Conservation (phyloP, 2,113 vertebrate genomes). For the Notarius lentiginosus region DNA sequence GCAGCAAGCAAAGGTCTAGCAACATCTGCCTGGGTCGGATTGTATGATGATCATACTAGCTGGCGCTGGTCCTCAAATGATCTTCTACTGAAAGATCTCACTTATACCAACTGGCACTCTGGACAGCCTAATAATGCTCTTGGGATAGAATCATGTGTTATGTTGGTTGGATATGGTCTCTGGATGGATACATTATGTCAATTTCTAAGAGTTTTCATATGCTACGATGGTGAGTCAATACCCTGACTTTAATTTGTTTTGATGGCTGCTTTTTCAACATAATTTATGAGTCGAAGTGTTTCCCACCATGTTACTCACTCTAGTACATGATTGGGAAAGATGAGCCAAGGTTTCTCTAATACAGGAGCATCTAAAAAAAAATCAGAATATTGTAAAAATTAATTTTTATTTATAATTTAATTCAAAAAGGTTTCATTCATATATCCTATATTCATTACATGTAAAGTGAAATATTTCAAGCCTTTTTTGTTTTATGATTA, state of each 20-base stretch:
- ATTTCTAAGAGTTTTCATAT: background rate
- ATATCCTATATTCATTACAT: too few relatives aligned
- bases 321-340: too few relatives aligned
- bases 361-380: too few relatives aligned
- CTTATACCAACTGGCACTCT: background rate
- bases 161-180: background rate
- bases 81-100: background rate
- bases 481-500: too few relatives aligned
- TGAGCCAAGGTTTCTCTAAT: too few relatives aligned
- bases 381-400: too few relatives aligned
- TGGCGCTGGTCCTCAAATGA: slow-evolving; percentile 43
- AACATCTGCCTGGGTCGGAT: slow-evolving; percentile 15
- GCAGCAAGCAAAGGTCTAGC: background rate
- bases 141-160: slow-evolving; percentile 3
- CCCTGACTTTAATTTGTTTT: background rate
- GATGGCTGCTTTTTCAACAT: background rate
- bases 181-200: slow-evolving; percentile 29
- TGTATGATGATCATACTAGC: slow-evolving; percentile 11
- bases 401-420: too few relatives aligned
- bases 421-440: too few relatives aligned
- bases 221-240: slow-evolving; percentile 23
- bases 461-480: too few relatives aligned
- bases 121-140: background rate
- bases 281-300: too few relatives aligned
- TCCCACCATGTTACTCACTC: too few relatives aligned